Percentiles rank a stretch among this genome's conserved stretches.
Conservation (phyloP, 2,888 invertebrate genomes). For the Drosophila stalkeri region DNA sequence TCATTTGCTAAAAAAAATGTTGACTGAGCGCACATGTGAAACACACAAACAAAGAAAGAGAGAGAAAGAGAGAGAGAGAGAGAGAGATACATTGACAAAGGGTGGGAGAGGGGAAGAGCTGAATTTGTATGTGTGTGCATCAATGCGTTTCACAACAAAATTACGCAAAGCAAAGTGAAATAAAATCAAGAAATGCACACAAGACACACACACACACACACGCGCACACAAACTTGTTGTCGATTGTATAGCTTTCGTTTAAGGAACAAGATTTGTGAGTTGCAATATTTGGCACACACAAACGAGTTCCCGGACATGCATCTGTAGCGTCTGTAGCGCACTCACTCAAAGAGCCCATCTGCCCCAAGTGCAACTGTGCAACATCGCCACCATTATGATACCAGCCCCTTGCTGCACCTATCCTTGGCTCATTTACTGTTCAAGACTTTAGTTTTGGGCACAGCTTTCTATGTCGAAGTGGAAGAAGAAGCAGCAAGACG, state of each 20-base stretch:
- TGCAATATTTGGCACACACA: slow-evolving; percentile 78
- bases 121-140: slow-evolving; percentile 9
- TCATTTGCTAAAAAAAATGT: slow-evolving; percentile 79
- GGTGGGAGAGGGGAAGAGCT: background rate
- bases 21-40: slow-evolving; percentile 63
- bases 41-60: slow-evolving; percentile 39
- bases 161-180: slow-evolving; percentile 60
- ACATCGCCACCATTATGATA: background rate
- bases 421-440: slow-evolving; percentile 15
- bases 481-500: background rate
- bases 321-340: slow-evolving; percentile 28
- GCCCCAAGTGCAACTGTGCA: background rate
- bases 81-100: background rate
- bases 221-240: slow-evolving; percentile 50
- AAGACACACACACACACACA: slow-evolving; percentile 7
- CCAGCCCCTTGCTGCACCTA: background rate
- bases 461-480: slow-evolving; percentile 53
- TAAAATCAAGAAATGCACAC: slow-evolving; percentile 32
- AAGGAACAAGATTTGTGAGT: slow-evolving; percentile 74
- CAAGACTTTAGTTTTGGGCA: slow-evolving; percentile 27
- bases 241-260: slow-evolving; percentile 39
- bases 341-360: slow-evolving; percentile 2
- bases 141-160: slow-evolving; percentile 43
- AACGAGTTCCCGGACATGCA: slow-evolving; percentile 73
- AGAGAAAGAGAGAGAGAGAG: background rate